Percentiles rank a stretch among this genome's conserved stretches.
Conservation (phyloP, 2,113 vertebrate genomes). For the Zosterops pallidus region DNA sequence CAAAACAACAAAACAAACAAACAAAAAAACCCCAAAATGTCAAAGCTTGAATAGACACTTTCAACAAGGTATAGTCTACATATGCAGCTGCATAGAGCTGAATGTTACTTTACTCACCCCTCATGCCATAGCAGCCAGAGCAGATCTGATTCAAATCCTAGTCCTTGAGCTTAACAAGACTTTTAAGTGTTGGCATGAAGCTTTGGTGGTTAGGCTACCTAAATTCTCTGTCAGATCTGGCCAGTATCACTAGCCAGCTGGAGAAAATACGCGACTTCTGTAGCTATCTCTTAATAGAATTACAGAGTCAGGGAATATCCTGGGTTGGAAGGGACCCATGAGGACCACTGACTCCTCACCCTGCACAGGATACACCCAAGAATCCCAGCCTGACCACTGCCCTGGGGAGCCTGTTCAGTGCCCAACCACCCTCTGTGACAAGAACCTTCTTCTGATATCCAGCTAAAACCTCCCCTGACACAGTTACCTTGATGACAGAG, state of each 20-base stretch:
- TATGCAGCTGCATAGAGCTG: neutral
- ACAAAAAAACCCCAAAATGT: too few species aligned
- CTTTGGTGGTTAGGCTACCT: neutral
- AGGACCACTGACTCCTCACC: accelerated
- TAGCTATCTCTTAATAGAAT: neutral
- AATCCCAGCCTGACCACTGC: too few species aligned
- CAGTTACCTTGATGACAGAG: neutral
- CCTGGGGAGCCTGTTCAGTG: neutral
- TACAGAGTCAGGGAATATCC: neutral
- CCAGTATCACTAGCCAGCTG: neutral
- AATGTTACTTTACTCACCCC: neutral
- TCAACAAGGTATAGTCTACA: neutral
- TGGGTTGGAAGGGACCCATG: neutral
- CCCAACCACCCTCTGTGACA: neutral
- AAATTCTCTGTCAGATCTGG: neutral
- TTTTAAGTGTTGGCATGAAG: neutral
- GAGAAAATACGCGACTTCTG: neutral
- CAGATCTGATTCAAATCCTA: neutral
- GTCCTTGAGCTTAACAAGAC: neutral
- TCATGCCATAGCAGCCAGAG: neutral
- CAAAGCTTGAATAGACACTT: neutral
- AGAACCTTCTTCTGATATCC: neutral
- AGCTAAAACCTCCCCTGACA: neutral
- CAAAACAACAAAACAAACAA: too few species aligned
- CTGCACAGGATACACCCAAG: neutral